Percentiles rank a stretch among this genome's conserved stretches.
phyloP scores from a whole-genome alignment of 2,797 vertebrate species.

The Eidolon dupreanum region DNA sequence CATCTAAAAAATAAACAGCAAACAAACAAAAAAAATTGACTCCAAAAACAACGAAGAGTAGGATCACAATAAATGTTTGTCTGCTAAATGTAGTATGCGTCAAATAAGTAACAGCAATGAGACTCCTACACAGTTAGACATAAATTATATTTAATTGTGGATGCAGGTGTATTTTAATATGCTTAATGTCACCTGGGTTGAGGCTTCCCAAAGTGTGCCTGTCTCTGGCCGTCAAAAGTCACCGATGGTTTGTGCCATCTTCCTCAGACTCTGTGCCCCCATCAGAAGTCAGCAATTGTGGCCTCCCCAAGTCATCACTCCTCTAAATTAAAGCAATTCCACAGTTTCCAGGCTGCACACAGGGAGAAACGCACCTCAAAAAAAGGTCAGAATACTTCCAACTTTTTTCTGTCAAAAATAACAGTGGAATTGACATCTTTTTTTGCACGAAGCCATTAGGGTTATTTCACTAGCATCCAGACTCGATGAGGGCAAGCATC shows the following conservation, averaged over 20 bases:
- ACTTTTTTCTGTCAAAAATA: background rate
- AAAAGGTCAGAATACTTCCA: background rate
- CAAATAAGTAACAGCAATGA: background rate
- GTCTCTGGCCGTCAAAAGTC: background rate
- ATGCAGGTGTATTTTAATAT: background rate
- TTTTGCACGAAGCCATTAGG: background rate
- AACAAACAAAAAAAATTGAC: background rate
- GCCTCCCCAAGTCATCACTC: background rate
- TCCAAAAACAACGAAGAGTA: background rate
- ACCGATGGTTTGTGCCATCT: too few relatives aligned
- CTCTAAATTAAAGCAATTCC: background rate
- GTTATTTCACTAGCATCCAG: background rate
- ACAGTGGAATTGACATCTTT: background rate
- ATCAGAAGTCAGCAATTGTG: background rate
- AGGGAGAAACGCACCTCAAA: background rate
- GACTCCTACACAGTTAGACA: background rate
- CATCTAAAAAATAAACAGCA: background rate
- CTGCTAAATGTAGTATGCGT: background rate
- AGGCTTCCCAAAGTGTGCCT: background rate
- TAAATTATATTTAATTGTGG: background rate
- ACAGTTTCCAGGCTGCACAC: background rate
- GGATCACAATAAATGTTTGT: background rate
- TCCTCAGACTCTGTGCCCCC: background rate
- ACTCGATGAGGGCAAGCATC: background rate
- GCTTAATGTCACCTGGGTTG: background rate